Base-by-base conservation (phyloP, 2,888 invertebrate genomes). In the Phalangium opilio region DNA sequence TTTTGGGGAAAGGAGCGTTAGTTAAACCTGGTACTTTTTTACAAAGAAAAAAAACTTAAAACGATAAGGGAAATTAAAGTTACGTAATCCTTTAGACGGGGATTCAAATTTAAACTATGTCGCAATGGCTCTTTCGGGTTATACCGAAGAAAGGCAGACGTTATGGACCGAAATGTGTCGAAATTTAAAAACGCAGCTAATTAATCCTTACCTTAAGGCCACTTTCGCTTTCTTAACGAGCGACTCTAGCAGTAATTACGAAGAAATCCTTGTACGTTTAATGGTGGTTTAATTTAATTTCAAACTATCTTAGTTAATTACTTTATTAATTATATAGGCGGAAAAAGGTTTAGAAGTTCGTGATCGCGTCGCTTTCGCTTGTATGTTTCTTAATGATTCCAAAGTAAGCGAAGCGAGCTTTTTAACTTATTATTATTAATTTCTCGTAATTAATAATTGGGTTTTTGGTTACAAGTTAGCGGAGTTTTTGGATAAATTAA, bases 281-380 rank as follows among this genome's bases (percentile, higher is more conserved):
- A n/a, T n/a, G n/a, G n/a, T n/a, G n/a, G n/a, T n/a, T n/a, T n/a
- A n/a, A n/a, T n/a, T n/a, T n/a, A n/a, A n/a, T n/a, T n/a, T n/a
- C n/a, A n/a, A n/a, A n/a, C n/a, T n/a, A n/a, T n/a, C n/a, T n/a
- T n/a, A 27, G 27, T 27, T 27, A 4, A 27, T 7, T 27, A 27
- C 8, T 27, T 41, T 36, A 43, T 45, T 44, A 5, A 48, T 66
- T 44, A 41, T 55, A 70, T 64, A 87, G 82, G 78, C 78, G 61
- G 90, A 91, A 67, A 76, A 74, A 38, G 83, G 79, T 41, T 79
- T 93, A 69, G 78, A 82, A 0, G 77, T 93, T 8, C 81, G 82
- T 56, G 90, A 90, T 69, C 74, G 85, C 59, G 79, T 90, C 44
- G 89, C 87, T n/a, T 87, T 90, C 69, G 87, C 89, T 17, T 81